phyloP scores from a whole-genome alignment of 2,797 vertebrate genomes.

The Adrianichthys oophorus region DNA sequence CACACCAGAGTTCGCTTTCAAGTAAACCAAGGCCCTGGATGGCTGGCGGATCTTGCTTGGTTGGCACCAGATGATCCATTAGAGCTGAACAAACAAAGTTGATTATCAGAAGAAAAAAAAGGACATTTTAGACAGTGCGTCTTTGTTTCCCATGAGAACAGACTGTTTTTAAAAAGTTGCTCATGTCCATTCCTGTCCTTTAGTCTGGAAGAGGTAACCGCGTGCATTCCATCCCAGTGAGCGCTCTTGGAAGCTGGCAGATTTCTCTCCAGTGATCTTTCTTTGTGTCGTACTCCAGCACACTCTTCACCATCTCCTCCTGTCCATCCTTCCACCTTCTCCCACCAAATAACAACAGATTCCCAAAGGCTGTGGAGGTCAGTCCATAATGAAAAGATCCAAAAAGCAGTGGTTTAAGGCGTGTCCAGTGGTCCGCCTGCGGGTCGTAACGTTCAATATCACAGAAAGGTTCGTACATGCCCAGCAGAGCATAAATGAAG shows the following conservation, averaged over 20 bases:
- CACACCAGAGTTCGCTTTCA: no score
- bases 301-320: slow-evolving; percentile 84
- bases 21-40: no score
- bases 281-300: slow-evolving; percentile 89
- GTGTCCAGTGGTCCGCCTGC: slow-evolving; percentile 84
- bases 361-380: slow-evolving; percentile 77
- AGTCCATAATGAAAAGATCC: slow-evolving; percentile 91
- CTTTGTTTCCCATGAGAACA: not conserved
- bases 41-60: no score
- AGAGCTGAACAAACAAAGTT: no score
- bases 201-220: slow-evolving; percentile 83
- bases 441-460: slow-evolving; percentile 91
- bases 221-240: slow-evolving; percentile 86
- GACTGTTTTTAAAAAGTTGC: not conserved
- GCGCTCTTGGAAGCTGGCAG: slow-evolving; percentile 83
- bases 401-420: slow-evolving; percentile 82
- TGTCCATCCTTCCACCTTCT: slow-evolving; percentile 88
- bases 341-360: slow-evolving; percentile 87
- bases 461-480: slow-evolving; percentile 92
- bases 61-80: no score
- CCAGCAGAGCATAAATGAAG: slow-evolving; percentile 87
- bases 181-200: not conserved
- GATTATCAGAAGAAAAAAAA: no score
- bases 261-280: slow-evolving; percentile 90
- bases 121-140: not conserved